These are phyloP conservation scores for Pseudomugil tenellus DNA, from an alignment of 2,797 vertebrate genomes.

Conservation along the genomic window DNA sequence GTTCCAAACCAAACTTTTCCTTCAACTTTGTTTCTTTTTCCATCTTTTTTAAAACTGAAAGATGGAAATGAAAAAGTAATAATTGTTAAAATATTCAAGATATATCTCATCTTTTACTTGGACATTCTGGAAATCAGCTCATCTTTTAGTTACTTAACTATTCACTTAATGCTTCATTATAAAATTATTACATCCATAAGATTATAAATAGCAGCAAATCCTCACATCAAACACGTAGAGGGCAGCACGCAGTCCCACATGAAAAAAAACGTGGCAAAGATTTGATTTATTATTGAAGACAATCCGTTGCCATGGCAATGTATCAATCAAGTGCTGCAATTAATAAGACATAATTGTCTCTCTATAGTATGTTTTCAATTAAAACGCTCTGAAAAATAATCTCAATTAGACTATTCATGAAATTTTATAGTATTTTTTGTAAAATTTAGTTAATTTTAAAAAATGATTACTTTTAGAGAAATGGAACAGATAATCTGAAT, in stretches of 20 bases:
- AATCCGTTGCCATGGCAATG: neutral
- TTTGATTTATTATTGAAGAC: slow-evolving; percentile 4
- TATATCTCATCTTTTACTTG: slow-evolving; percentile 14
- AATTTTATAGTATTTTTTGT: no score
- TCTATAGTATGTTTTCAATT: neutral
- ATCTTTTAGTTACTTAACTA: slow-evolving; percentile 16
- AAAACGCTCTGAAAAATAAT: neutral
- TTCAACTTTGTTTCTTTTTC: neutral
- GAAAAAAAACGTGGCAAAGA: neutral
- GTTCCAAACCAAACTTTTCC: neutral
- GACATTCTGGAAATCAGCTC: slow-evolving; percentile 16
- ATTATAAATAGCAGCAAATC: slow-evolving; percentile 13
- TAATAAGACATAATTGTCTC: no score
- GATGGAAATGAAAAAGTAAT: slow-evolving; percentile 27
- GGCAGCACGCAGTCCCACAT: neutral
- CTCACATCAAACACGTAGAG: slow-evolving; percentile 6
- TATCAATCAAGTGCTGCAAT: neutral
- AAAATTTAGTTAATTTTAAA: no score
- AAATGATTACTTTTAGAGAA: no score
- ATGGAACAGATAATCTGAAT: no score
- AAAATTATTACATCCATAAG: slow-evolving; percentile 4
- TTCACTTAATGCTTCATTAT: slow-evolving; percentile 17
- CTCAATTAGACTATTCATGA: no score
- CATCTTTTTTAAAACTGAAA: neutral
- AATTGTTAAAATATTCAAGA: slow-evolving; percentile 13